Evolutionary conservation across 2,888 invertebrate genomes (phyloP), one percentile per base, ranked within the genome.

Genomic region (Tubiluchus corallicola): DNA sequence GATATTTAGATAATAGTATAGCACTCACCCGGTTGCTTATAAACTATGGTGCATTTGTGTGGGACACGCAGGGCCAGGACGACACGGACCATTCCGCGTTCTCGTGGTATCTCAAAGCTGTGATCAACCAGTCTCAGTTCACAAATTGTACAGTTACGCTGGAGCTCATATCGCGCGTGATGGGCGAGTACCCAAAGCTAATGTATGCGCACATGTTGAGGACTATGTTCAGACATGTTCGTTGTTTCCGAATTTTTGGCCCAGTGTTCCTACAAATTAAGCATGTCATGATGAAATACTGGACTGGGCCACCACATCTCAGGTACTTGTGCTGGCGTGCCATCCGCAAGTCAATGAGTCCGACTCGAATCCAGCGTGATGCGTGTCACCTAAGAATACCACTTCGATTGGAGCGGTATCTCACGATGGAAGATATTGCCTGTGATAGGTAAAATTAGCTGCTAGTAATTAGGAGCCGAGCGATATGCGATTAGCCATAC

Each of bases 221-320:
- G 13, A 57, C 55, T 20, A 58, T 59, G 58, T 54, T 58, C 48
- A 50, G 55, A 17, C 58, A 59, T 47, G 57, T 54, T 3, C 51
- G 53, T 38, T 58, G 54, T 43, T 55, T 53, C 48, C 53, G 51
- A 41, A 54, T 58, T 19, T 48, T 58, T 18, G 59, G 59, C 2
- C 58, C 58, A 4, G 57, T 58, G 29, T 59, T 59, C 48, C 49
- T 56, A 17, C 55, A 57, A 48, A 48, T 59, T 45, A 59, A 59
- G 47, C 43, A 49, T 19, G 50, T 51, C 18, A 52, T 59, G 53
- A 49, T 50, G 42, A 48, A 48, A 3, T 53, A 58, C 44, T 59
- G 59, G 59, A 52, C 51, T 40, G 29, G 29, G 29, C 29, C 29
- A n/a, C 29, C 29, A n/a, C 29, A 29, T 9, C 29, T 9, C 38